These are phyloP conservation scores for Aplocera efformata DNA, from an alignment of 2,888 invertebrate genomes.

Conservation along the genomic window DNA sequence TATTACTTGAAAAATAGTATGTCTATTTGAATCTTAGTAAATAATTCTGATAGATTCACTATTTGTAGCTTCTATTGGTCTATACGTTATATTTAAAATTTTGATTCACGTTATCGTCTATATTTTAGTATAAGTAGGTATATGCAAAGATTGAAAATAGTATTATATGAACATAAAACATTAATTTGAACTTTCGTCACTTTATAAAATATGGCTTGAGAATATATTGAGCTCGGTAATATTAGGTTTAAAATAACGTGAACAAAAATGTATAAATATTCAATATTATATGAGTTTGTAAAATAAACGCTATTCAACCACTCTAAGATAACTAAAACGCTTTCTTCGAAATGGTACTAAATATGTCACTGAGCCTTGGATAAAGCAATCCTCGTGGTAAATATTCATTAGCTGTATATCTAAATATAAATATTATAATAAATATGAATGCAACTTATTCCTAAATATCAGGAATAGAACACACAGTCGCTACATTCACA, in stretches of 20 bases:
- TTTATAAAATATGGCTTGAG: conserved; percentile 3
- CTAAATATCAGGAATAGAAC: conserved; percentile 80
- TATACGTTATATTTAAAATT: conserved; percentile 33
- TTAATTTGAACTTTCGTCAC: no score
- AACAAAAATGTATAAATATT: conserved; percentile 25
- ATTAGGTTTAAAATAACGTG: conserved; percentile 5
- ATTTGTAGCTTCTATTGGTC: conserved; percentile 56
- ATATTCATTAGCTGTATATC: conserved; percentile 66
- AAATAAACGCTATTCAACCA: conserved; percentile 41
- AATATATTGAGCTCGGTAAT: background rate
- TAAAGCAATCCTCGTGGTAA: conserved; percentile 56
- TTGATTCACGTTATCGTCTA: conserved; percentile 28
- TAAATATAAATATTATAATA: conserved; percentile 75
- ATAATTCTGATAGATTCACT: conserved; percentile 38
- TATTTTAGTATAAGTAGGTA: no score
- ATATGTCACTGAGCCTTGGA: conserved; percentile 74
- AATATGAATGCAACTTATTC: conserved; percentile 79
- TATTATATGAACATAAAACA: no score
- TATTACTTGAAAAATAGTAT: conserved; percentile 44
- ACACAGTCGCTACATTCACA: conserved; percentile 78
- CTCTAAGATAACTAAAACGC: conserved; percentile 66
- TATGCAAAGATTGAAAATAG: no score
- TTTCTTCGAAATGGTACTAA: conserved; percentile 56
- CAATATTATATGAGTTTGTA: conserved; percentile 26
- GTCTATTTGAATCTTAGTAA: conserved; percentile 39